Conservation (phyloP, 2,888 invertebrate genomes). For the Mesoligia furuncula region DNA sequence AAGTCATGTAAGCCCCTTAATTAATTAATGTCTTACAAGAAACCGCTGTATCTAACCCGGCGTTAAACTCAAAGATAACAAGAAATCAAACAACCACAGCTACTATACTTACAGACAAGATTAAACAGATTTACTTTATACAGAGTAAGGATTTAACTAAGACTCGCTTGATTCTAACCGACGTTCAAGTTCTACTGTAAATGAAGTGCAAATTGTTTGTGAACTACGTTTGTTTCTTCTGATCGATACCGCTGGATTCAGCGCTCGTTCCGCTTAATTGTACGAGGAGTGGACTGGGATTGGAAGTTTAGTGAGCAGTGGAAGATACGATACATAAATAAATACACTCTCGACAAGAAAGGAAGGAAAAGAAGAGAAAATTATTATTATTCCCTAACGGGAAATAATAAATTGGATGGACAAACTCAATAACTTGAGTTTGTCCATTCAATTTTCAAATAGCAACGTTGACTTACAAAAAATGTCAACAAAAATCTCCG, state of each 20-base stretch:
- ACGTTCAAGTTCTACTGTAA: slow-evolving; percentile 61
- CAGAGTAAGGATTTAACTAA: slow-evolving; percentile 44
- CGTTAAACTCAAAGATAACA: slow-evolving; percentile 35
- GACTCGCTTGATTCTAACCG: slow-evolving; percentile 49
- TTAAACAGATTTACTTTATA: slow-evolving; percentile 59
- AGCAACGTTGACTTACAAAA: not conserved
- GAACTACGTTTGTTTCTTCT: slow-evolving; percentile 66
- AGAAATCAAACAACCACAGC: slow-evolving; percentile 34
- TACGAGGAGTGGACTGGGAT: slow-evolving; percentile 11
- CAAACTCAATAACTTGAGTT: too few relatives aligned
- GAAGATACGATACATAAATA: not conserved
- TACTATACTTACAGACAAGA: slow-evolving; percentile 44
- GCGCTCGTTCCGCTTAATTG: slow-evolving; percentile 51
- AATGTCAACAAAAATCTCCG: too few relatives aligned
- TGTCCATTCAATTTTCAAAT: not conserved
- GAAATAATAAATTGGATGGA: too few relatives aligned
- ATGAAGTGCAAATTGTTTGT: slow-evolving; percentile 72
- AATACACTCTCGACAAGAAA: not conserved
- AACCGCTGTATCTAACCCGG: not conserved
- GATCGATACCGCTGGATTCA: slow-evolving; percentile 47
- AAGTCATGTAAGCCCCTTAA: not conserved
- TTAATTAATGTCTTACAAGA: slow-evolving; percentile 7
- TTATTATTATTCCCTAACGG: too few relatives aligned
- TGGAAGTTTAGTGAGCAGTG: slow-evolving; percentile 20
- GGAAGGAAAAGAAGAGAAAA: not conserved